phyloP scores from a whole-genome alignment of 2,797 vertebrate genomes.

The Otolemur crassicaudatus region DNA sequence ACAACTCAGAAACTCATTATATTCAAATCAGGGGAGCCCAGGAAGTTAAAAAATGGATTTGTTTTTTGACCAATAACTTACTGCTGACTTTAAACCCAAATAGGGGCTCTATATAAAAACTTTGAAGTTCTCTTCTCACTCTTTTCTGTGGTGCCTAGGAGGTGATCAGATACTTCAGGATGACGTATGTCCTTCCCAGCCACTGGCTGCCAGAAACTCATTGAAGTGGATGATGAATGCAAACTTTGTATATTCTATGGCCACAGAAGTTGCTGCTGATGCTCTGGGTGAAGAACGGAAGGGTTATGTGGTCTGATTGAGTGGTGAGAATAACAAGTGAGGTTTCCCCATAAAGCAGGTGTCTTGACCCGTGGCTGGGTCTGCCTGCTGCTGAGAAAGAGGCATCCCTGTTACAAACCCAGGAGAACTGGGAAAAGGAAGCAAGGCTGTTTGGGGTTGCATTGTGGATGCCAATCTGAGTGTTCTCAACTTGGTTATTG shows the following conservation, averaged over 20 bases:
- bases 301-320: not conserved
- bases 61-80: not conserved
- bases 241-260: slow-evolving; percentile 97
- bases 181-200: slow-evolving; percentile 95
- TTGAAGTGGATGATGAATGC: slow-evolving; percentile 98
- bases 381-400: no score
- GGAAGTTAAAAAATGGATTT: not conserved
- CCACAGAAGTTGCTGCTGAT: slow-evolving; percentile 96
- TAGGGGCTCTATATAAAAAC: not conserved
- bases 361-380: not conserved
- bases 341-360: not conserved
- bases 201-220: slow-evolving; percentile 98
- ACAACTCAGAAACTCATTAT: not conserved
- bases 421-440: no score
- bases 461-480: no score
- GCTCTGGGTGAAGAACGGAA: slow-evolving; percentile 76
- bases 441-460: no score
- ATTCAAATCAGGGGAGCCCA: not conserved
- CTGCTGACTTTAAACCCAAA: not conserved
- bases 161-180: no score
- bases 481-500: no score
- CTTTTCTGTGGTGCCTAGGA: no score
- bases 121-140: not conserved
- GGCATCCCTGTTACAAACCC: no score
- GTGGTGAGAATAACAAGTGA: not conserved